Evolutionary conservation across 92 coral and sea anemone genomes (phyloP).

Genomic region (Bergia sp.): DNA sequence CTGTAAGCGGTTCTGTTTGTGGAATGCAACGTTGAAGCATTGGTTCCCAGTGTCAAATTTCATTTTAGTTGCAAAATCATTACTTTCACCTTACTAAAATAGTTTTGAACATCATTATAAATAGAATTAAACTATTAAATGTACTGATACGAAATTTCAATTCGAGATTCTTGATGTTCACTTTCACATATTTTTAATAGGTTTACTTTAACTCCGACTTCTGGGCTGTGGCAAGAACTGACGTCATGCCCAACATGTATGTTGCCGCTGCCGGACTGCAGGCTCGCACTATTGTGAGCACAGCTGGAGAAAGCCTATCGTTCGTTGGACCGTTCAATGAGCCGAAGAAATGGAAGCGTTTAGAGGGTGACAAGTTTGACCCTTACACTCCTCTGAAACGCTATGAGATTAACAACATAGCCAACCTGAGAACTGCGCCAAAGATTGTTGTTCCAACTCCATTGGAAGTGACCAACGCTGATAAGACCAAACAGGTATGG

Average conservation of each 20-base stretch:
- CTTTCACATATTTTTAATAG: background rate
- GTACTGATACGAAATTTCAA: background rate
- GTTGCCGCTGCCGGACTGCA: constrained; percentile 74
- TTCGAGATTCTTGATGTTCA: background rate
- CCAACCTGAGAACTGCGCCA: constrained; percentile 65
- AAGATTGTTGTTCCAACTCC: constrained; percentile 87
- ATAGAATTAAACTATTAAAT: background rate
- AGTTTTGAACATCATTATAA: too few relatives aligned
- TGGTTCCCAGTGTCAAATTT: too few relatives aligned
- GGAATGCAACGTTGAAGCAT: too few relatives aligned
- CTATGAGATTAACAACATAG: constrained; percentile 50
- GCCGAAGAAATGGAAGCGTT: constrained; percentile 79
- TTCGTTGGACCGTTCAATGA: constrained; percentile 81
- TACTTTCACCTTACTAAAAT: too few relatives aligned
- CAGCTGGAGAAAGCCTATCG: constrained; percentile 71
- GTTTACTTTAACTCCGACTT: constrained; percentile 43
- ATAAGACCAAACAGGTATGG: constrained; percentile 60
- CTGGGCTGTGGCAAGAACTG: constrained; percentile 77
- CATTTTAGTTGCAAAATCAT: too few relatives aligned
- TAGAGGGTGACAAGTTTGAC: constrained; percentile 61
- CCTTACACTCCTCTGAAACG: constrained; percentile 79
- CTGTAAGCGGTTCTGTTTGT: too few relatives aligned
- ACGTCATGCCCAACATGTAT: constrained; percentile 95
- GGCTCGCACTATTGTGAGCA: constrained; percentile 72
- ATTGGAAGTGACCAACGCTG: constrained; percentile 63